phyloP scores from a whole-genome alignment of 2,113 vertebrate genomes.

The Otolemur garnettii region DNA sequence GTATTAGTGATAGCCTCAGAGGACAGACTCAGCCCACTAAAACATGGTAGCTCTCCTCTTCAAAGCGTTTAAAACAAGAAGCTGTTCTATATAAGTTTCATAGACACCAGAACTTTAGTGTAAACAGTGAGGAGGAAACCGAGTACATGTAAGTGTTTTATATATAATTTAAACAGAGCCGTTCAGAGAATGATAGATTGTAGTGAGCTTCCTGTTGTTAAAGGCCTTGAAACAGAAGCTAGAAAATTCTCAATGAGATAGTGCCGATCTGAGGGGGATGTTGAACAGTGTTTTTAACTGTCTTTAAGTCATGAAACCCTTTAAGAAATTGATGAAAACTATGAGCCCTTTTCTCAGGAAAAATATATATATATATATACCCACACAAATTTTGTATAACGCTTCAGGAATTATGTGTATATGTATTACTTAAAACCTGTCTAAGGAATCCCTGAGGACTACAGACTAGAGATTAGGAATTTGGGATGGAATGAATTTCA shows the following conservation, averaged over 20 bases:
- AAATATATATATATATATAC: not conserved
- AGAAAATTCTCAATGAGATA: not conserved
- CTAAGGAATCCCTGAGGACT: not conserved
- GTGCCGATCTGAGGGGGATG: not conserved
- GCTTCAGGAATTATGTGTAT: not conserved
- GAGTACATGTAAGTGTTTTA: not conserved
- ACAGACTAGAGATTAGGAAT: not conserved
- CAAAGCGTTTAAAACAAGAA: not conserved
- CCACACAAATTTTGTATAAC: not conserved
- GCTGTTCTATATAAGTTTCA: not conserved
- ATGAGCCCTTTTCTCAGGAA: not conserved
- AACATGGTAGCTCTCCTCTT: not conserved
- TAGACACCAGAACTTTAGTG: not conserved
- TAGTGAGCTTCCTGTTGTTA: not conserved
- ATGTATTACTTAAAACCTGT: not conserved
- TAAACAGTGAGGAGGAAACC: not conserved
- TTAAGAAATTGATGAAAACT: conserved; percentile 10
- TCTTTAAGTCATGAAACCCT: not conserved
- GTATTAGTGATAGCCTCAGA: not conserved
- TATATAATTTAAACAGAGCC: not conserved
- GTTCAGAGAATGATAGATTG: not conserved
- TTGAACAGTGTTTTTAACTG: not conserved
- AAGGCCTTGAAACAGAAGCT: not conserved
- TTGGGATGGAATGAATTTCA: not conserved
- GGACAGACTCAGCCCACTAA: not conserved